These are phyloP conservation scores for Dryobotodes eremita DNA, from an alignment of 2,888 invertebrate genomes.

Conservation along the genomic window DNA sequence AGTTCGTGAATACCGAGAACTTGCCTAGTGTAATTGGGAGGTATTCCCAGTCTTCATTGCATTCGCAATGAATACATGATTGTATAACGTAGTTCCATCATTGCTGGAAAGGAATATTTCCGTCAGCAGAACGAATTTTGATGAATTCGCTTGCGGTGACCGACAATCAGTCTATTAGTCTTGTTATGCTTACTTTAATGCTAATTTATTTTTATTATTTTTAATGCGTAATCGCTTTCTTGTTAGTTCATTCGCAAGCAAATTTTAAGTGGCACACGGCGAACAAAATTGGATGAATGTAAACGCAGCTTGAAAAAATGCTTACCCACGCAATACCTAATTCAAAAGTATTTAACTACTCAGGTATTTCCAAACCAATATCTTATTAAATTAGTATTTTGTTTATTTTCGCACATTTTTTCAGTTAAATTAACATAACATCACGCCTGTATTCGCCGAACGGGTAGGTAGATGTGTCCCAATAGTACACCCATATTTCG, in stretches of 20 bases:
- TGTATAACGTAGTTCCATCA: conserved; percentile 40
- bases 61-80: conserved; percentile 51
- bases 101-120: conserved; percentile 45
- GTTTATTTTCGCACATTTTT: no score
- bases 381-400: not conserved
- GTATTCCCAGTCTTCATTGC: conserved; percentile 28
- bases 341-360: not conserved
- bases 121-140: conserved; percentile 51
- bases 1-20: conserved; percentile 32
- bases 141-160: conserved; percentile 47
- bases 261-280: conserved; percentile 36
- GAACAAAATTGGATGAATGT: not conserved
- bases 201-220: conserved; percentile 30
- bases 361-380: not conserved
- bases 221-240: conserved; percentile 37
- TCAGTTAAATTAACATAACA: no score
- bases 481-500: no score
- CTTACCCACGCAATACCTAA: not conserved
- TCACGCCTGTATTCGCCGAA: no score
- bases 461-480: no score
- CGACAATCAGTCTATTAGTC: conserved; percentile 37
- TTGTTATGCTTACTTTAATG: conserved; percentile 38
- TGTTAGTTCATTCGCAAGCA: conserved; percentile 22
- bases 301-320: conserved; percentile 22
- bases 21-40: conserved; percentile 44